Evolutionary conservation across 2,113 vertebrate species (phyloP).

Genomic region (Hassar affinis): DNA sequence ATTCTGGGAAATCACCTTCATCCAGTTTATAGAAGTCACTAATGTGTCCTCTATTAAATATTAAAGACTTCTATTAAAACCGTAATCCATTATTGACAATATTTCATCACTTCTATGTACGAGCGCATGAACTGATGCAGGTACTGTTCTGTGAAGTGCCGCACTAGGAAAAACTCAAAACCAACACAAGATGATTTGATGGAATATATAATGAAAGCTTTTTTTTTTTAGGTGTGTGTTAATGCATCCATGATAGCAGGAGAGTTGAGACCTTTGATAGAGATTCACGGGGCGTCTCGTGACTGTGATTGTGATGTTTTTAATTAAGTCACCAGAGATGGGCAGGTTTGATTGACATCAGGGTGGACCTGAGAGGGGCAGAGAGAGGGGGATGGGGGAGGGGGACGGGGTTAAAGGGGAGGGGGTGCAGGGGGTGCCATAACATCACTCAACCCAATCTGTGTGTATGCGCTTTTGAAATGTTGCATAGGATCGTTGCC

Average conservation of each 20-base stretch:
- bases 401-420: neutral
- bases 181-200: constrained; percentile 8
- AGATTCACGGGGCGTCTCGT: neutral
- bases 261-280: neutral
- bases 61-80: neutral
- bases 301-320: neutral
- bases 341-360: constrained; percentile 51
- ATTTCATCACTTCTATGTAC: neutral
- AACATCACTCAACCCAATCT: constrained; percentile 37
- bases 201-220: neutral
- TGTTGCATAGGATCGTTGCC: too few relatives aligned
- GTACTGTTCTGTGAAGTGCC: neutral
- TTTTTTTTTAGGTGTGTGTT: neutral
- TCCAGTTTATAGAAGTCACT: neutral
- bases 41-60: neutral
- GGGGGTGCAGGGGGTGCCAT: neutral
- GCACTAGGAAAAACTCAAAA: neutral
- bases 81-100: neutral
- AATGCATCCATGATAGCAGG: neutral
- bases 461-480: constrained; percentile 55
- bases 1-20: neutral
- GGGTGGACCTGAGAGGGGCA: constrained; percentile 45
- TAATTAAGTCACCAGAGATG: constrained; percentile 42
- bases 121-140: neutral
- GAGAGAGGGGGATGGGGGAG: constrained; percentile 14